phyloP scores from a whole-genome alignment of 1,140 invertebrate species.

The Apolygus lucorum region DNA sequence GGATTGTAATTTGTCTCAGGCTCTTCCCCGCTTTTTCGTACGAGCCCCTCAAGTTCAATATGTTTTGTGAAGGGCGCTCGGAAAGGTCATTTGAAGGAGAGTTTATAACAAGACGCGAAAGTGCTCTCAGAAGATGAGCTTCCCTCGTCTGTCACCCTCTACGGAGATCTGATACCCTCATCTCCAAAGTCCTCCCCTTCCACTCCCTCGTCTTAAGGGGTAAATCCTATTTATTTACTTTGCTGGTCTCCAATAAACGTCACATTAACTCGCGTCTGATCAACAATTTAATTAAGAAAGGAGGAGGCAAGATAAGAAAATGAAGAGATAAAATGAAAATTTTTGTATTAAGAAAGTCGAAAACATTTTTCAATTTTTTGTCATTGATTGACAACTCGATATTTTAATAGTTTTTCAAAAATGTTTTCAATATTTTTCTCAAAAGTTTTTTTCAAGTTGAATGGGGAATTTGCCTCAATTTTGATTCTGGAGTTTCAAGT shows the following conservation, averaged over 20 bases:
- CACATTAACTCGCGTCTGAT: neutral
- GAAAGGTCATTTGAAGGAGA: conserved; percentile 1
- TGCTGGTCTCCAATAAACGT: neutral
- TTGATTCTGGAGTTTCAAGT: too few species aligned
- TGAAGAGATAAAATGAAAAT: too few species aligned
- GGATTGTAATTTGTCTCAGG: conserved; percentile 14
- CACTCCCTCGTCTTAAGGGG: neutral
- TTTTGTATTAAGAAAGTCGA: too few species aligned
- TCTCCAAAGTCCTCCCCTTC: neutral
- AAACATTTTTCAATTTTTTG: too few species aligned
- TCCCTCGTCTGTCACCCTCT: conserved; percentile 1
- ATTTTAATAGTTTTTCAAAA: too few species aligned
- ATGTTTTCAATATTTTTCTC: too few species aligned
- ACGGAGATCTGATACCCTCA: neutral
- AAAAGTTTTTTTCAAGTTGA: too few species aligned
- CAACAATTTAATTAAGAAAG: neutral
- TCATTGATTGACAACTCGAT: too few species aligned
- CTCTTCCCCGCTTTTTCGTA: neutral
- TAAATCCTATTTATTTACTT: conserved; percentile 7
- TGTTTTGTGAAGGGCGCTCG: neutral
- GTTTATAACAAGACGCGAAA: conserved; percentile 15
- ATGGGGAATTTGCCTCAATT: too few species aligned
- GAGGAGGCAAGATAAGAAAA: too few species aligned
- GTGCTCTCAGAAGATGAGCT: conserved; percentile 12
- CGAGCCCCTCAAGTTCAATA: neutral